phyloP scores from a whole-genome alignment of 1,140 invertebrate genomes.

The Ganaspis sp. region DNA sequence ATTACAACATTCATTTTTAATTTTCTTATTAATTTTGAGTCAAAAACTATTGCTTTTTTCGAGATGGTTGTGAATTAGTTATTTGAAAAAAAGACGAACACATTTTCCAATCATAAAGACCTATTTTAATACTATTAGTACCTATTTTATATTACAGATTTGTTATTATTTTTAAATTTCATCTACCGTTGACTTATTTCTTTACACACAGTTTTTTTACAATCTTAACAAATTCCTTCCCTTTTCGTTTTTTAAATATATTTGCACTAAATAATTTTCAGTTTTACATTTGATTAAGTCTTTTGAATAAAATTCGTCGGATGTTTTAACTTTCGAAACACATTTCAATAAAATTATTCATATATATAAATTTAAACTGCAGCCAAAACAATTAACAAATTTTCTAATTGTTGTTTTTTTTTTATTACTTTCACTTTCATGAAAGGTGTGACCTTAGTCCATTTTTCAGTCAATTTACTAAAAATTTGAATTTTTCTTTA shows the following conservation, averaged over 20 bases:
- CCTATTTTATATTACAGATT: constrained; percentile 10
- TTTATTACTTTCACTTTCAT: neutral
- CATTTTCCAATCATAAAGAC: neutral
- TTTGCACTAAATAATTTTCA: neutral
- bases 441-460: neutral
- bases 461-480: neutral
- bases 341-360: neutral
- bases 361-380: constrained; percentile 9
- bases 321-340: neutral
- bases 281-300: neutral
- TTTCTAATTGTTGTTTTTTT: neutral
- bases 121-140: constrained; percentile 11
- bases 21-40: neutral
- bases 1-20: neutral
- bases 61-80: neutral
- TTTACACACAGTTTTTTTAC: neutral
- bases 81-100: neutral
- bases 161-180: neutral
- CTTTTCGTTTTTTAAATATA: neutral
- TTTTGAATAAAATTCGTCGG: neutral
- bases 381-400: neutral
- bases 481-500: neutral
- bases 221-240: neutral
- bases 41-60: neutral
- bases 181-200: neutral